Base-by-base conservation (phyloP, 2,113 vertebrate species). In the Penelope pileata region DNA sequence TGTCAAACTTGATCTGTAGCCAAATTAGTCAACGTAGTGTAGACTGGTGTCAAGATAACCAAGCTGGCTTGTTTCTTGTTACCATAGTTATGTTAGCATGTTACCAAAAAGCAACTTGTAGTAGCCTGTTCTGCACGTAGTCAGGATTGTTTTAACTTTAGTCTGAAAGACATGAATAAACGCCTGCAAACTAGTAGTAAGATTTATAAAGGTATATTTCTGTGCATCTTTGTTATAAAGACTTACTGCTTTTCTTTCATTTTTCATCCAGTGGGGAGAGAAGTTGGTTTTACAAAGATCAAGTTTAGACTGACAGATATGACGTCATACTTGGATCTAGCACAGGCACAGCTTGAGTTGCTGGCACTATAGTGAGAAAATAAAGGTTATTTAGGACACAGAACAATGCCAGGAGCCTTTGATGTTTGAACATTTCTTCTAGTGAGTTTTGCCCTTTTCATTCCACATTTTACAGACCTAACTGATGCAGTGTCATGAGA, bases 51-150 rank as follows among this genome's bases (percentile, higher is more conserved):
- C 88, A 91, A 96, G 94, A 95, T 96, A 96, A 95, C 86, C 79
- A 75, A 91, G 92, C 88, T 94, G 95, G 63, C 79, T 95, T 22
- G 34, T 88, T 95, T 88, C 90, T 96, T 93, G 96, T 96, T 96
- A 95, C 96, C 96, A 96, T 96, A 96, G 96, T 96, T 96, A 96
- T 96, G 69, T 88, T 94, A 90, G 34, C 76, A 54, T 27, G 42
- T 83, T 93, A 84, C 79, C 69, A 88, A 70, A 83, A 94, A 79
- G 50, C 85, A 74, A 4, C 88, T 95, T 91, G 47, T 74, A 83
- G 90, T 95, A 94, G 72, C 45, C 83, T 88, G 54, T 54, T 95
- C 75, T 70, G 34, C n/a, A 19, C 6, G 24, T 69, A 90, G 9
- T 82, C 36, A 29, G 91, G 70, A 62, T 87, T 93, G 53, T 70